A percentile compares a stretch with the other conserved stretches of the same genome.
Evolutionary conservation across 2,797 vertebrate genomes (phyloP).

Genomic region (Atherinosoma microstoma): DNA sequence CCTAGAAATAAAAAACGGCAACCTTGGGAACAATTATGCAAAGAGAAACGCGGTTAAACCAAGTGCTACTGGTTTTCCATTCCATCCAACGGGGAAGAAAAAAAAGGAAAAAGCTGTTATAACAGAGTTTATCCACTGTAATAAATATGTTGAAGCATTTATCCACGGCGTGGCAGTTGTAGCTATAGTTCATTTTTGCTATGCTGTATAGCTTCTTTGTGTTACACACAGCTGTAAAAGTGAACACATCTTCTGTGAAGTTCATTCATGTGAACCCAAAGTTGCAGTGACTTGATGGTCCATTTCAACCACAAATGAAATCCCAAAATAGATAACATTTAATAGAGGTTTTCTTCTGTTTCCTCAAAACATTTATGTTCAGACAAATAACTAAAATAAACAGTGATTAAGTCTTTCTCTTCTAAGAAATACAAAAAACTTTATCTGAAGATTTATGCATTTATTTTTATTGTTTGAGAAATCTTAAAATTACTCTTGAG

Average conservation of each 20-base stretch:
- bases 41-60: slow-evolving; percentile 80
- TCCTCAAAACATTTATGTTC: slow-evolving; percentile 16
- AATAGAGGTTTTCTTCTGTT: slow-evolving; percentile 48
- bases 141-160: slow-evolving; percentile 75
- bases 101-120: slow-evolving; percentile 59
- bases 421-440: neutral
- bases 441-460: neutral
- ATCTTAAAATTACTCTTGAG: slow-evolving; percentile 4
- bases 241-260: slow-evolving; percentile 52
- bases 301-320: slow-evolving; percentile 69
- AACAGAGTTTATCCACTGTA: slow-evolving; percentile 76
- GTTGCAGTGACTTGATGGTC: slow-evolving; percentile 69
- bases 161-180: slow-evolving; percentile 58
- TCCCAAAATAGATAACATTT: slow-evolving; percentile 44
- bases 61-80: slow-evolving; percentile 84
- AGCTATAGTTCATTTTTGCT: slow-evolving; percentile 54
- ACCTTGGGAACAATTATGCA: slow-evolving; percentile 85
- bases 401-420: slow-evolving; percentile 18
- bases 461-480: neutral
- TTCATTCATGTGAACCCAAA: slow-evolving; percentile 57
- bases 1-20: slow-evolving; percentile 81
- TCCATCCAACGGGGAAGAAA: slow-evolving; percentile 60
- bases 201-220: slow-evolving; percentile 61
- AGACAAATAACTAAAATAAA: slow-evolving; percentile 34
- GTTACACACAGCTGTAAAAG: slow-evolving; percentile 45